phyloP scores from a whole-genome alignment of 2,797 vertebrate genomes.

The Brachyalestes nurse region DNA sequence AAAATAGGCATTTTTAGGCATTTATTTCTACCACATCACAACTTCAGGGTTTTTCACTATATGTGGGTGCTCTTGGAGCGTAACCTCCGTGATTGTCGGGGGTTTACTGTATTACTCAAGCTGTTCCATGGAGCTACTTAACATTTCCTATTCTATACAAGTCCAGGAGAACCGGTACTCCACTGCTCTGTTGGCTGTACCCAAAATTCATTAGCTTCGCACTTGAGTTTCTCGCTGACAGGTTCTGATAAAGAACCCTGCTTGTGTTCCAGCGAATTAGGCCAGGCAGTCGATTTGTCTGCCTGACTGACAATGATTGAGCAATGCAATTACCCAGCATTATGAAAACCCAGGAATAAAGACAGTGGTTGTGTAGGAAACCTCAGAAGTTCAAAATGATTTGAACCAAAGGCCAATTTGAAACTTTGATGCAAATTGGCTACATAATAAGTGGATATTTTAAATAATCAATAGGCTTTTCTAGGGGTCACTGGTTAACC shows the following conservation, averaged over 20 bases:
- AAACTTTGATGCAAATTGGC: not conserved
- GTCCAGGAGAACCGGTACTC: not conserved
- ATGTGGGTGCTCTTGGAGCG: no score
- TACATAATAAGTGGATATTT: not conserved
- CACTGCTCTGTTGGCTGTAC: not conserved
- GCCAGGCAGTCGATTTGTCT: conserved; percentile 4
- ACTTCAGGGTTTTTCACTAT: no score
- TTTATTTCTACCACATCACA: no score
- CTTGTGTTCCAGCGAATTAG: conserved; percentile 4
- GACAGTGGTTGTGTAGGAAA: not conserved
- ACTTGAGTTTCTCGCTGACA: not conserved
- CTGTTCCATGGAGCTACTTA: not conserved
- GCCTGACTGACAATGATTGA: not conserved
- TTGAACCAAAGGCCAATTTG: not conserved
- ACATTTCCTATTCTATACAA: not conserved
- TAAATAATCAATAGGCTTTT: not conserved
- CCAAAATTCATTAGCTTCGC: conserved; percentile 3
- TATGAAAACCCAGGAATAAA: conserved; percentile 9
- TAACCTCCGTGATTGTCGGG: no score
- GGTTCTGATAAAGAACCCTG: not conserved
- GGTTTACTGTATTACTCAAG: no score
- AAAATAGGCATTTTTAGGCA: no score
- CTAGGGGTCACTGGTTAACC: not conserved
- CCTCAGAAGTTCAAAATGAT: not conserved
- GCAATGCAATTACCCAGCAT: conserved; percentile 8